Conservation (phyloP, 1,140 invertebrate species). For the Laodelphax striatellus region DNA sequence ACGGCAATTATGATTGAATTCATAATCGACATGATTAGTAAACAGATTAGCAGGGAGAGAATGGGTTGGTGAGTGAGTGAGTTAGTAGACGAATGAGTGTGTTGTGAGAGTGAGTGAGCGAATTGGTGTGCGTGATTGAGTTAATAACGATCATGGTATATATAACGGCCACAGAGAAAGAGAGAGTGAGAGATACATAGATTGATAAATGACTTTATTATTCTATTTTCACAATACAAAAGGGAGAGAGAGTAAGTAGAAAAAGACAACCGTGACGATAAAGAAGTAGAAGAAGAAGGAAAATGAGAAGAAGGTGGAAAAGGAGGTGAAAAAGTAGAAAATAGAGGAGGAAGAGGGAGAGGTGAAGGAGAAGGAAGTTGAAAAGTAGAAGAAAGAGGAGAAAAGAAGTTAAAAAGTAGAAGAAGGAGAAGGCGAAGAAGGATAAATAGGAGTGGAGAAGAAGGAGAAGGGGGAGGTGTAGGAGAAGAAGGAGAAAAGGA, state of each 20-base stretch:
- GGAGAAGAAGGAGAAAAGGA: no score
- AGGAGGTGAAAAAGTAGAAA: background rate
- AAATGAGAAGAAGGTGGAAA: background rate
- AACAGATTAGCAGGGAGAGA: background rate
- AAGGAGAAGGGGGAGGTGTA: background rate
- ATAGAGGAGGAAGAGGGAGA: background rate
- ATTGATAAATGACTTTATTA: no score
- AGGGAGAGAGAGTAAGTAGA: constrained; percentile 7
- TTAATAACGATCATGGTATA: no score
- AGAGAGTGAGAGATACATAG: constrained; percentile 1
- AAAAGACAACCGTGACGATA: no score
- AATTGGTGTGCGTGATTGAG: background rate
- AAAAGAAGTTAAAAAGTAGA: background rate
- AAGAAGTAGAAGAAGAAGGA: background rate
- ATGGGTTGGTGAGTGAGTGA: background rate
- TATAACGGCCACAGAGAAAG: no score
- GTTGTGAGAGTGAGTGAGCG: background rate
- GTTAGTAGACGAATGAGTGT: background rate
- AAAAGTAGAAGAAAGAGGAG: background rate
- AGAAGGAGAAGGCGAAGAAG: background rate
- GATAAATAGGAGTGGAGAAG: no score
- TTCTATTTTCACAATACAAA: no score
- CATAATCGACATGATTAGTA: background rate
- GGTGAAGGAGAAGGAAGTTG: no score
- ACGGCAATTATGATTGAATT: no score